A percentile compares a stretch with the other conserved stretches of the same genome.
phyloP scores from a whole-genome alignment of 2,113 vertebrate species.

The Zootoca vivipara region DNA sequence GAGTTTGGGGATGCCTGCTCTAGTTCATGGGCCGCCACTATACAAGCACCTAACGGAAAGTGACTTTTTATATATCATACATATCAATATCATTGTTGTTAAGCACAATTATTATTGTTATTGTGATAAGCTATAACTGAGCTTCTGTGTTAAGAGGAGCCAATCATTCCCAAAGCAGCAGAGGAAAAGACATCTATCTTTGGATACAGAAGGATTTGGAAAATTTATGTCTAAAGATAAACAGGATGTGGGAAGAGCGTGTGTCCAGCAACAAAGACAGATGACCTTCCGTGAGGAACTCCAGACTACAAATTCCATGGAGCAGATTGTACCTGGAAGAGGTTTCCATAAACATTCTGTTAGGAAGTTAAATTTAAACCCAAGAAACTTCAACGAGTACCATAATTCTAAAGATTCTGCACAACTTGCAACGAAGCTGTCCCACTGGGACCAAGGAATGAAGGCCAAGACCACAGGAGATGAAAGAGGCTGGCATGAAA shows the following conservation, averaged over 20 bases:
- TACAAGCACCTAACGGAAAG: not conserved
- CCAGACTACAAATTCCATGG: not conserved
- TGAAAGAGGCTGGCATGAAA: not conserved
- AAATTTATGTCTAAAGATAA: constrained; percentile 37
- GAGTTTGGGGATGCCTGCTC: too few species aligned
- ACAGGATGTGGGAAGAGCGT: constrained; percentile 21
- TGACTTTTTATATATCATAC: not conserved
- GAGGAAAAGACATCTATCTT: constrained; percentile 24
- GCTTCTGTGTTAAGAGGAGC: not conserved
- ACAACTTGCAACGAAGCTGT: not conserved
- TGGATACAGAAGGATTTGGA: constrained; percentile 36
- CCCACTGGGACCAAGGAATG: not conserved
- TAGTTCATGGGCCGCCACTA: not conserved
- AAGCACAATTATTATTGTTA: not conserved
- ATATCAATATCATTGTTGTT: not conserved
- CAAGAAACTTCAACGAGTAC: constrained; percentile 10
- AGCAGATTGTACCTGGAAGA: accelerated
- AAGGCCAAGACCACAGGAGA: not conserved
- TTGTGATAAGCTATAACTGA: not conserved
- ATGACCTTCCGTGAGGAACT: not conserved
- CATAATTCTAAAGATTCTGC: not conserved
- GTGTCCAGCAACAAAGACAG: not conserved
- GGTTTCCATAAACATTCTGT: constrained; percentile 39
- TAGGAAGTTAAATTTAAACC: constrained; percentile 33
- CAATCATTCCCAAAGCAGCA: not conserved